A percentile compares a stretch with the other conserved stretches of the same genome.
phyloP scores from a whole-genome alignment of 2,797 vertebrate species.

The Coluber constrictor region DNA sequence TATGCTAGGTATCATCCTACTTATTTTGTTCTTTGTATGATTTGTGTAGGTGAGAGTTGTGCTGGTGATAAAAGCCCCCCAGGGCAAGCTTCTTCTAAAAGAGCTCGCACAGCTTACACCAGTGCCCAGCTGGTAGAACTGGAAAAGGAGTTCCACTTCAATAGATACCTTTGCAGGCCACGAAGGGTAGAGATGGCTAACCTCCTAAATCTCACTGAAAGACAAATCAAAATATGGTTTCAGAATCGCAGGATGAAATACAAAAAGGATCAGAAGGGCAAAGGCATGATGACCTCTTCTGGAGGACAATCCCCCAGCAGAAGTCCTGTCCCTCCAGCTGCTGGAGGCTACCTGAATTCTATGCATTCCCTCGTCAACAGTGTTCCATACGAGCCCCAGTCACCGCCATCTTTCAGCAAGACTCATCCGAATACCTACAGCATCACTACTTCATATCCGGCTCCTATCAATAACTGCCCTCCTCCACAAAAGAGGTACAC shows the following conservation, averaged over 20 bases:
- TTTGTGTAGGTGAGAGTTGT: conserved; percentile 90
- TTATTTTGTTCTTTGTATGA: conserved; percentile 74
- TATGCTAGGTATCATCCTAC: conserved; percentile 18
- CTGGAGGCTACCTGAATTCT: conserved; percentile 91
- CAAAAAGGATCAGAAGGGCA: conserved; percentile 98
- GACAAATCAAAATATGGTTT: conserved; percentile 99
- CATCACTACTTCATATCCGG: conserved; percentile 87
- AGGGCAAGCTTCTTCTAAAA: conserved; percentile 90
- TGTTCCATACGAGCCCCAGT: conserved; percentile 91
- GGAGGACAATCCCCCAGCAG: conserved; percentile 93
- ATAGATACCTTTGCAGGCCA: conserved; percentile 96
- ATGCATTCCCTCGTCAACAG: conserved; percentile 97
- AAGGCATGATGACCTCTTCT: conserved; percentile 94
- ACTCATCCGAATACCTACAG: conserved; percentile 88
- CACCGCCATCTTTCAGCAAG: conserved; percentile 91
- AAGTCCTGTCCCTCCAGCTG: conserved; percentile 79
- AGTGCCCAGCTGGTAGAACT: conserved; percentile 98
- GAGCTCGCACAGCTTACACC: conserved; percentile 96
- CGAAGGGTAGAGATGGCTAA: conserved; percentile 97
- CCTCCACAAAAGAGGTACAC: conserved; percentile 92
- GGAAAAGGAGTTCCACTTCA: conserved; percentile 99
- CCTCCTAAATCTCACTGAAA: conserved; percentile 94
- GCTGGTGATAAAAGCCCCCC: conserved; percentile 94
- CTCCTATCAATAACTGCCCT: conserved; percentile 86
- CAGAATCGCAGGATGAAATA: conserved; percentile 99